Conservation (phyloP, 2,797 vertebrate genomes). For the Sebastes umbrosus region DNA sequence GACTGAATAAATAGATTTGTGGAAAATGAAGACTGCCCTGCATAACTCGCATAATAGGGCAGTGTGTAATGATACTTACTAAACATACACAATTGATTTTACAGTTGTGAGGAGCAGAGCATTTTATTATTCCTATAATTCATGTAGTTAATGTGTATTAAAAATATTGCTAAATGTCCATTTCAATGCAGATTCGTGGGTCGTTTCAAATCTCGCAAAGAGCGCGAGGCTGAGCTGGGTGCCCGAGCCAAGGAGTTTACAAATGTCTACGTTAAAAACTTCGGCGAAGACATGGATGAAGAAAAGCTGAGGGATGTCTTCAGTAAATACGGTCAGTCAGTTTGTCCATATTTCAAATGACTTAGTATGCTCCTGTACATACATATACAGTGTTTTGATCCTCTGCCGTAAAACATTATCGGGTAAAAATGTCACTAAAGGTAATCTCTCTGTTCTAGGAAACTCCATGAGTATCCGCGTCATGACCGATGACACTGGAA, state of each 20-base stretch:
- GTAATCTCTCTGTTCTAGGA: constrained; percentile 75
- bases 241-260: constrained; percentile 97
- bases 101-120: not conserved
- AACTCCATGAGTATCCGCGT: constrained; percentile 95
- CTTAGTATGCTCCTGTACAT: not conserved
- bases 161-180: not conserved
- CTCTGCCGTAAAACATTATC: not conserved
- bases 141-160: not conserved
- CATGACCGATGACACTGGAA: constrained; percentile 94
- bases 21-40: not conserved
- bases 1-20: not conserved
- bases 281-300: constrained; percentile 98
- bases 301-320: constrained; percentile 96
- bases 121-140: not conserved
- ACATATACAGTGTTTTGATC: not conserved
- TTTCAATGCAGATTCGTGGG: constrained; percentile 88
- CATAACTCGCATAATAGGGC: not conserved
- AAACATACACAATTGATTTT: not conserved
- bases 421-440: not conserved
- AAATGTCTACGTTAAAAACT: constrained; percentile 98
- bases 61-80: not conserved
- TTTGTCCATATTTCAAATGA: not conserved
- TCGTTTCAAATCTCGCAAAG: constrained; percentile 98
- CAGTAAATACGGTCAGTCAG: constrained; percentile 89
- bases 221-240: constrained; percentile 95